These are phyloP conservation scores for Apus apus DNA, from an alignment of 2,113 vertebrate genomes.

Conservation along the genomic window DNA sequence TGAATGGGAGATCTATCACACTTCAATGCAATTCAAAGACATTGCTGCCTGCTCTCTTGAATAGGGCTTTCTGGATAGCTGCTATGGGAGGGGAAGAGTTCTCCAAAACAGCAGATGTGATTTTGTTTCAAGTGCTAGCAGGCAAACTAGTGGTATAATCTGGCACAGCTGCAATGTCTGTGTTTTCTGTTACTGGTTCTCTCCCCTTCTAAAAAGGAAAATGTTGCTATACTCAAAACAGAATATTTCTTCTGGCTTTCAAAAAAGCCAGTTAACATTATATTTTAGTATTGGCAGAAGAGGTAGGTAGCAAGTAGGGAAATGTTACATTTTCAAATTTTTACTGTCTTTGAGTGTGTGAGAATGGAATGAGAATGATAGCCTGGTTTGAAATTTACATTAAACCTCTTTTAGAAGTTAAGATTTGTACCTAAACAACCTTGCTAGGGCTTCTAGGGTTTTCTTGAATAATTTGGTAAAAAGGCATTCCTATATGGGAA, in stretches of 20 bases:
- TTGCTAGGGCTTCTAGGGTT: not conserved
- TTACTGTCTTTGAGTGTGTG: not conserved
- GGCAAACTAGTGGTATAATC: not conserved
- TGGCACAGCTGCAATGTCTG: not conserved
- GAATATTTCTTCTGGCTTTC: not conserved
- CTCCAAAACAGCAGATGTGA: not conserved
- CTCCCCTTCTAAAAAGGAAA: not conserved
- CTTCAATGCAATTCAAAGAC: not conserved
- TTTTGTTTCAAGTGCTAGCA: not conserved
- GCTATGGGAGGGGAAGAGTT: not conserved
- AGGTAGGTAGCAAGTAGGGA: not conserved
- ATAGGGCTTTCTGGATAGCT: not conserved
- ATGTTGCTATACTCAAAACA: not conserved
- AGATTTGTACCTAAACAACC: not conserved
- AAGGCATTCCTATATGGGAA: not conserved
- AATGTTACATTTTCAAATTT: not conserved
- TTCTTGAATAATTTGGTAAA: not conserved
- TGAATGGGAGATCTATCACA: not conserved
- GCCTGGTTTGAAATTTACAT: not conserved
- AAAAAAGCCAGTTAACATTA: rapidly evolving
- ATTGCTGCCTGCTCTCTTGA: not conserved
- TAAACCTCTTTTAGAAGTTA: not conserved
- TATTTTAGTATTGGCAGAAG: not conserved
- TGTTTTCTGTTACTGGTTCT: not conserved
- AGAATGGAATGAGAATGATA: not conserved